phyloP scores from a whole-genome alignment of 2,888 invertebrate genomes.

The Adelphocoris suturalis region DNA sequence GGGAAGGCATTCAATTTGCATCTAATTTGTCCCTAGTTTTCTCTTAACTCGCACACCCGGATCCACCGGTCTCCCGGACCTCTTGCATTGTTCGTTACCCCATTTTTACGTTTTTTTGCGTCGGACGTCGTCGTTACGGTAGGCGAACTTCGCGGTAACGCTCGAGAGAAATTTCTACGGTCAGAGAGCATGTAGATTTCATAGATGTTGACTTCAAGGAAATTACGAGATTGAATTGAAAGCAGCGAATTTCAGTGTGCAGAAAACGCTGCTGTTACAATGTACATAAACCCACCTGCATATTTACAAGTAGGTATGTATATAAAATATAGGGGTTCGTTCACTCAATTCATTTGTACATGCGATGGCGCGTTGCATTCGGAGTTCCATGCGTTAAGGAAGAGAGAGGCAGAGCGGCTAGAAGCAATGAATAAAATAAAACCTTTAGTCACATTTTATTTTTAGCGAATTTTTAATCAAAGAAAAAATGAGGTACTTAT shows the following conservation, averaged over 20 bases:
- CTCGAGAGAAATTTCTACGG: conserved; percentile 14
- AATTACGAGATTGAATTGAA: conserved; percentile 11
- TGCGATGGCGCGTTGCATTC: too few relatives aligned
- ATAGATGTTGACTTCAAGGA: not conserved
- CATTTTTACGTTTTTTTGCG: not conserved
- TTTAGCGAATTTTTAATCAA: too few relatives aligned
- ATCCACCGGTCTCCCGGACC: not conserved
- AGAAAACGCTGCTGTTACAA: too few relatives aligned
- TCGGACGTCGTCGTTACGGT: not conserved
- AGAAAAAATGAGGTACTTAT: too few relatives aligned
- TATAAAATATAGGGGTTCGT: too few relatives aligned
- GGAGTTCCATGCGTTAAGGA: too few relatives aligned
- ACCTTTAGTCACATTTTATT: too few relatives aligned
- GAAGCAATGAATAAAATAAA: too few relatives aligned
- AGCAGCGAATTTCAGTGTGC: not conserved
- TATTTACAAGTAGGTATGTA: too few relatives aligned
- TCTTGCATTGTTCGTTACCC: conserved; percentile 11
- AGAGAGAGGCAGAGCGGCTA: too few relatives aligned
- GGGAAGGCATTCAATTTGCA: conserved; percentile 52
- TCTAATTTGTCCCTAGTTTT: conserved; percentile 52
- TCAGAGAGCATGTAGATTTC: not conserved
- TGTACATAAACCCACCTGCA: too few relatives aligned
- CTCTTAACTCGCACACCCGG: not conserved
- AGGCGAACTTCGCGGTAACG: not conserved
- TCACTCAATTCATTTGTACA: too few relatives aligned